A percentile compares a stretch with the other conserved stretches of the same genome.
Evolutionary conservation across 1,140 invertebrate species (phyloP).

Genomic region (Conus betulinus): DNA sequence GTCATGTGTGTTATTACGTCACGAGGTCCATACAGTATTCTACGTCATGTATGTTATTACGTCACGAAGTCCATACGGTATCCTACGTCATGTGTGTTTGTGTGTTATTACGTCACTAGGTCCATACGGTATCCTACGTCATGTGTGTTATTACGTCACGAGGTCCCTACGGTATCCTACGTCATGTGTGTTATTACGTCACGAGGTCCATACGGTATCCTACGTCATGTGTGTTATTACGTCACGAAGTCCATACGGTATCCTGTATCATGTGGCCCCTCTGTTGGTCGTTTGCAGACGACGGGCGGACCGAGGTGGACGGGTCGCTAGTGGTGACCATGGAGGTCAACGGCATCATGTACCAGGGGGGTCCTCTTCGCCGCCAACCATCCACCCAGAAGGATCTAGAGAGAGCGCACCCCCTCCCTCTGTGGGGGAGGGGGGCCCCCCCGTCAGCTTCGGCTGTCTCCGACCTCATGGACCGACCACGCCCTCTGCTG

Average conservation of each 20-base stretch:
- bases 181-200: background rate
- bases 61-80: too few species aligned
- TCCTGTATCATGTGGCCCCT: constrained; percentile 11
- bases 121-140: too few species aligned
- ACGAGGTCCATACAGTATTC: too few species aligned
- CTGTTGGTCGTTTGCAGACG: constrained; percentile 71
- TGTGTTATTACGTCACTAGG: background rate
- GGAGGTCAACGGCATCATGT: constrained; percentile 92
- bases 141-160: too few species aligned
- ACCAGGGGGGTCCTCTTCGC: constrained; percentile 79
- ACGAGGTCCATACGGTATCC: too few species aligned
- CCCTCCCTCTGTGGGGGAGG: background rate
- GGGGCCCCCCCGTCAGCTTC: too few species aligned
- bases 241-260: background rate
- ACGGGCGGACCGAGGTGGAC: constrained; percentile 83
- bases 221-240: too few species aligned
- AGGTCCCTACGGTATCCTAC: background rate
- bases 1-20: too few species aligned
- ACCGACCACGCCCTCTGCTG: too few species aligned
- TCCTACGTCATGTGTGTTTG: background rate
- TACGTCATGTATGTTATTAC: background rate
- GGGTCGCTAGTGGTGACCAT: constrained; percentile 95
- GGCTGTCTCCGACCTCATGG: too few species aligned
- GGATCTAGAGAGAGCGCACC: background rate
- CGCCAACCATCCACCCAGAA: background rate